Percentiles rank a stretch among this genome's conserved stretches.
Evolutionary conservation across 2,797 vertebrate genomes (phyloP).

Genomic region (Rhabdophis nuchalis): DNA sequence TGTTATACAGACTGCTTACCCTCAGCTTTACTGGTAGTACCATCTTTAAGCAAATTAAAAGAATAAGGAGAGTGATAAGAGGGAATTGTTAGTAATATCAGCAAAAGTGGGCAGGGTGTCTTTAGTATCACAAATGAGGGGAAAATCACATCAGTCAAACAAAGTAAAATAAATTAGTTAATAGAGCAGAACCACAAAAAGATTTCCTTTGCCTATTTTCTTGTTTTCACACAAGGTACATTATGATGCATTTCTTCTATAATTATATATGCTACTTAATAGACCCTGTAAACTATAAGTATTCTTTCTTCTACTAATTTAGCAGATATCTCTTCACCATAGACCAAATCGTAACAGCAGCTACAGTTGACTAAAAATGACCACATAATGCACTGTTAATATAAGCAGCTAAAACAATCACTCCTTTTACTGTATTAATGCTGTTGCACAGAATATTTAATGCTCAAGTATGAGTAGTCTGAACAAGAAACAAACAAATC

Average conservation of each 20-base stretch:
- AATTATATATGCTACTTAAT: neutral
- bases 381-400: neutral
- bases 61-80: conserved; percentile 79
- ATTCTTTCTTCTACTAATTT: neutral
- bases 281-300: neutral
- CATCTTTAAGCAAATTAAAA: conserved; percentile 92
- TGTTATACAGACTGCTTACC: conserved; percentile 88
- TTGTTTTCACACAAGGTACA: neutral
- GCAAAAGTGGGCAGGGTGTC: conserved; percentile 66
- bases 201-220: neutral
- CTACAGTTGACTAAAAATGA: neutral
- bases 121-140: conserved; percentile 62
- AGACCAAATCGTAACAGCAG: neutral
- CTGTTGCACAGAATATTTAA: neutral
- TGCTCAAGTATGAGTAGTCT: neutral
- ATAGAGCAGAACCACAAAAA: neutral
- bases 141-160: conserved; percentile 43
- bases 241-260: neutral
- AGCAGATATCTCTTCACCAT: neutral
- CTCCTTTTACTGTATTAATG: neutral
- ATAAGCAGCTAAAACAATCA: neutral
- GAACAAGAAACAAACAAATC: neutral
- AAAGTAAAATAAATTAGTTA: conserved; percentile 48
- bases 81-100: conserved; percentile 73
- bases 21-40: conserved; percentile 91